phyloP scores from a whole-genome alignment of 2,113 vertebrate species.

The Edolisoma coerulescens region DNA sequence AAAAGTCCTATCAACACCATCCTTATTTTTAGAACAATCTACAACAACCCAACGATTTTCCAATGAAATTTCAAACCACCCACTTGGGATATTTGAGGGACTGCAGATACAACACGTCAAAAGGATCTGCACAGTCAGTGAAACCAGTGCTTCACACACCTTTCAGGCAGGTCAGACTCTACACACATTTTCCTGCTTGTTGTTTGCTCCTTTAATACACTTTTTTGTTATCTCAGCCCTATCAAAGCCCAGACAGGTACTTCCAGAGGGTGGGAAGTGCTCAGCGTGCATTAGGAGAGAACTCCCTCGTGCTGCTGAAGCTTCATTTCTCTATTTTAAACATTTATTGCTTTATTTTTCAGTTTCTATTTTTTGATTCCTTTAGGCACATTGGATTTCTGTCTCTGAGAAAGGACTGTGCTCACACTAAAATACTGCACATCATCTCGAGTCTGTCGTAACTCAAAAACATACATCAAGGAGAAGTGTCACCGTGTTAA shows the following conservation, averaged over 20 bases:
- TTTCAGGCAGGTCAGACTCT: neutral
- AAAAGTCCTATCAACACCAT: neutral
- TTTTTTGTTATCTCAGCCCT: neutral
- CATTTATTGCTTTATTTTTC: neutral
- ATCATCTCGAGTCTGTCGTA: neutral
- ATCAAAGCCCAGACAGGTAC: neutral
- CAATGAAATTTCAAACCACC: neutral
- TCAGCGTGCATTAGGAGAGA: neutral
- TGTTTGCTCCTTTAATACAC: neutral
- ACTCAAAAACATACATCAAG: neutral
- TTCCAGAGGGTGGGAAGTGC: neutral
- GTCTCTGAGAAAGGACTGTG: neutral
- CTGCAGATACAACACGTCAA: rapidly evolving
- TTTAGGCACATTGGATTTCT: neutral
- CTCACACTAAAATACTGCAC: neutral
- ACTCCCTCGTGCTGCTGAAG: neutral
- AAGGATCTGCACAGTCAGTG: neutral
- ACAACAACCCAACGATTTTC: neutral
- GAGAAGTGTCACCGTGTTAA: neutral
- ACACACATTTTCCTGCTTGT: neutral
- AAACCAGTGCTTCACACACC: neutral
- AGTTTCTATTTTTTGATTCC: neutral
- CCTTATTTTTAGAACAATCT: no score
- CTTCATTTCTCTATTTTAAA: neutral
- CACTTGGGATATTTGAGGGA: neutral